Evolutionary conservation across 1,140 invertebrate species (phyloP).

Genomic region (Charaxes varanes): DNA sequence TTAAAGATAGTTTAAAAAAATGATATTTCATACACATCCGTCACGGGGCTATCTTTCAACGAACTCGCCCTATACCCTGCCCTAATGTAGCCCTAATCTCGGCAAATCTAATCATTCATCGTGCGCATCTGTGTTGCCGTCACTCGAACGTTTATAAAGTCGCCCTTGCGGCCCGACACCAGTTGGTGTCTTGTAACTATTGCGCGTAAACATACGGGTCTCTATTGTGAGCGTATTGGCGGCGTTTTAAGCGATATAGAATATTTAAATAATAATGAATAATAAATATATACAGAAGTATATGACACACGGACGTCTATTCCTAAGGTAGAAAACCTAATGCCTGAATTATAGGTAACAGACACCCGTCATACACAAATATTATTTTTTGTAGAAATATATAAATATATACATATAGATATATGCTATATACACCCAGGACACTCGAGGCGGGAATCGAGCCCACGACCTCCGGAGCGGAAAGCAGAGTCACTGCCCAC

Average conservation of each 20-base stretch:
- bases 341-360: too few species aligned
- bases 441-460: too few species aligned
- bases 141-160: constrained; percentile 49
- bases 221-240: constrained; percentile 1
- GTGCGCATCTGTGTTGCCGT: constrained; percentile 52
- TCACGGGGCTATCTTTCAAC: constrained; percentile 17
- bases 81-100: constrained; percentile 38
- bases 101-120: constrained; percentile 58
- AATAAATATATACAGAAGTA: too few species aligned
- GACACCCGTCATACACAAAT: too few species aligned
- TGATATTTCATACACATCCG: constrained; percentile 3
- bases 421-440: too few species aligned
- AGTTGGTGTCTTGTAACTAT: constrained; percentile 35
- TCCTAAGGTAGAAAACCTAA: too few species aligned
- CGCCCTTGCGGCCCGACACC: constrained; percentile 43
- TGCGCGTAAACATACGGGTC: constrained; percentile 16
- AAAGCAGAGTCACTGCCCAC: too few species aligned
- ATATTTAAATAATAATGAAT: too few species aligned
- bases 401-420: too few species aligned
- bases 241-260: background rate
- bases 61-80: constrained; percentile 11
- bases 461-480: too few species aligned
- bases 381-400: too few species aligned
- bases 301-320: too few species aligned
- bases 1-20: constrained; percentile 2